These are phyloP conservation scores for Pangasius krempfi DNA, from an alignment of 2,797 vertebrate species.

Conservation along the genomic window DNA sequence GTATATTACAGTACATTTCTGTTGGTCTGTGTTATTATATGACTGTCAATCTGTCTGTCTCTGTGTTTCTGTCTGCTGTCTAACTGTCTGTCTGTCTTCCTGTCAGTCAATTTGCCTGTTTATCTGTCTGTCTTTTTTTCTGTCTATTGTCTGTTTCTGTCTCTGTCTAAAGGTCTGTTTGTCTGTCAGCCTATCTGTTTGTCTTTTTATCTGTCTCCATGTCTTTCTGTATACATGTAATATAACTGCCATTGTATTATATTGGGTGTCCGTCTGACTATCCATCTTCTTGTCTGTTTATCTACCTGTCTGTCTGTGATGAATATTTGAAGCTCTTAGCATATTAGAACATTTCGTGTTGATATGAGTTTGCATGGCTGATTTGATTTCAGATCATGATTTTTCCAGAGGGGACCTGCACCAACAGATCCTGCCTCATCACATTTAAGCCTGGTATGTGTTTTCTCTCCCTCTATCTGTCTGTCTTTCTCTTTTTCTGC, in stretches of 20 bases:
- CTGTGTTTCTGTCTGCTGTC: neutral
- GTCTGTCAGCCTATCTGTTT: neutral
- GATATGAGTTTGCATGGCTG: neutral
- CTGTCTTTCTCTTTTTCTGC: neutral
- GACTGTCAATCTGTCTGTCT: neutral
- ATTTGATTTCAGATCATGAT: slow-evolving; percentile 70
- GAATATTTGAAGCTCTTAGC: neutral
- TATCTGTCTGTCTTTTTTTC: neutral
- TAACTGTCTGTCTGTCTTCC: neutral
- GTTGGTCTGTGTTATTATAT: neutral
- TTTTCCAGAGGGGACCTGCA: slow-evolving; percentile 97
- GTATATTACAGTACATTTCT: neutral
- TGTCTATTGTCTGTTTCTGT: neutral
- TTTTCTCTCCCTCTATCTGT: neutral
- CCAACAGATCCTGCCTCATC: slow-evolving; percentile 96
- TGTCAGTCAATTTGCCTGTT: neutral
- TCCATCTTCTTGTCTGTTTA: neutral
- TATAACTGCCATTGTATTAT: neutral
- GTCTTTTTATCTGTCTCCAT: neutral
- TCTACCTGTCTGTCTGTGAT: neutral
- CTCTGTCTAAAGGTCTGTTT: too few relatives aligned
- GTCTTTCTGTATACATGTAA: neutral
- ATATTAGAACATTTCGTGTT: neutral
- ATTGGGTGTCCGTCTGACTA: neutral
- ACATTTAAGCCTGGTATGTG: slow-evolving; percentile 73